A percentile compares a stretch with the other conserved stretches of the same genome.
Evolutionary conservation across 2,113 vertebrate genomes (phyloP).

Genomic region (Cardinalis cardinalis): DNA sequence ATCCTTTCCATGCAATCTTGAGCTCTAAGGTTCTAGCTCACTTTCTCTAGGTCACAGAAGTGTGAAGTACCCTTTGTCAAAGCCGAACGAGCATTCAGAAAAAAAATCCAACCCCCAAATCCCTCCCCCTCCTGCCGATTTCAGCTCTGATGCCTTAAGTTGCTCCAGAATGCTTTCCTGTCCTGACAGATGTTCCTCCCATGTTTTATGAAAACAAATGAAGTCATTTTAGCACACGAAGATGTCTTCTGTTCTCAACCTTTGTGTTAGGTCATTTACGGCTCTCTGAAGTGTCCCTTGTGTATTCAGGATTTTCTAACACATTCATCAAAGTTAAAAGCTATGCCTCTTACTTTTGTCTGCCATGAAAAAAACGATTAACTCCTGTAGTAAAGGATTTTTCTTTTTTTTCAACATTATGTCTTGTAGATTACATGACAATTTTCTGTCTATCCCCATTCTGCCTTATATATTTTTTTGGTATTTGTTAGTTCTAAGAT

Average conservation of each 20-base stretch:
- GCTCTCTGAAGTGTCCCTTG: slow-evolving; percentile 13
- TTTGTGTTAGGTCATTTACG: slow-evolving; percentile 21
- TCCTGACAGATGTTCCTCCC: slow-evolving; percentile 45
- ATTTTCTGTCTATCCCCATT: neutral
- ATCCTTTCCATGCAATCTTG: neutral
- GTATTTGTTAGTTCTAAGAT: neutral
- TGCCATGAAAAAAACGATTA: neutral
- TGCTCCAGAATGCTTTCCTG: neutral
- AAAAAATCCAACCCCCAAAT: neutral
- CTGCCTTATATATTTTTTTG: neutral
- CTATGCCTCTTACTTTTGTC: neutral
- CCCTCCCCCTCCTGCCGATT: neutral
- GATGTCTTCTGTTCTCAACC: slow-evolving; percentile 42
- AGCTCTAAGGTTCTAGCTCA: neutral
- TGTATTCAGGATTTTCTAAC: slow-evolving; percentile 24
- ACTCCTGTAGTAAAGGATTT: neutral
- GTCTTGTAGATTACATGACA: neutral
- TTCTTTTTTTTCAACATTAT: neutral
- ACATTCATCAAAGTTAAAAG: neutral
- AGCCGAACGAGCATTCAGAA: neutral
- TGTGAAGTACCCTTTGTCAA: neutral
- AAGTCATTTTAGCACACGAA: slow-evolving; percentile 51
- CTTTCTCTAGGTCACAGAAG: neutral
- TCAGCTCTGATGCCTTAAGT: neutral
- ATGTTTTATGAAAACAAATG: slow-evolving; percentile 46